Evolutionary conservation across 1,140 invertebrate species (phyloP).

Genomic region (Rhagoletis pomonella): DNA sequence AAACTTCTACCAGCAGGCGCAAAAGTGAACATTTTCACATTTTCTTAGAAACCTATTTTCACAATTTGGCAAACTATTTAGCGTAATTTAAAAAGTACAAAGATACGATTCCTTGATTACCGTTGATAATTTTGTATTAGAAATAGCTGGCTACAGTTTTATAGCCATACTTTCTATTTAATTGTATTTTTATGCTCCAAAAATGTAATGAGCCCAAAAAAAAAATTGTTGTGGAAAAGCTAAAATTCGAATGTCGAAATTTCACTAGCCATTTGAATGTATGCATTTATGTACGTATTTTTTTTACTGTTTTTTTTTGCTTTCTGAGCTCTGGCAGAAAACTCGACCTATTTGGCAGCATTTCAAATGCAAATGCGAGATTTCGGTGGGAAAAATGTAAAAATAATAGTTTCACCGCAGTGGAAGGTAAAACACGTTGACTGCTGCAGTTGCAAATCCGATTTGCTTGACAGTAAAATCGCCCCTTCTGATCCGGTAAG

Average conservation of each 20-base stretch:
- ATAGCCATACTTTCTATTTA: background rate
- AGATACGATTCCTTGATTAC: too few species aligned
- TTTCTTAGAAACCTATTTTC: too few species aligned
- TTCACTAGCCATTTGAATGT: background rate
- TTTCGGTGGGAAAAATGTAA: background rate
- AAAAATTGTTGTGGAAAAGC: background rate
- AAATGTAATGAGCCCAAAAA: background rate
- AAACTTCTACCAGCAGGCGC: too few species aligned
- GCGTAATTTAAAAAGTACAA: too few species aligned
- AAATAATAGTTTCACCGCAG: background rate
- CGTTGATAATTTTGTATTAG: too few species aligned
- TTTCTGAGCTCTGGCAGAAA: background rate
- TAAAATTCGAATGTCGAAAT: slow-evolving; percentile 10
- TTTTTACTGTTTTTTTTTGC: slow-evolving; percentile 1
- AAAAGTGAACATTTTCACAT: too few species aligned
- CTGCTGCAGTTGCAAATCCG: background rate
- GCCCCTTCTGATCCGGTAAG: background rate
- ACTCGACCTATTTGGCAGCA: slow-evolving; percentile 39
- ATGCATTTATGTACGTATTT: background rate
- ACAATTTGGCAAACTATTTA: too few species aligned
- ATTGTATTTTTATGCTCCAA: background rate
- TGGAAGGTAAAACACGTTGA: background rate
- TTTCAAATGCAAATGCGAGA: slow-evolving; percentile 46
- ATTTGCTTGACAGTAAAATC: background rate
- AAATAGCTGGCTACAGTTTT: too few species aligned